Base-by-base conservation (phyloP, 2,797 vertebrate genomes). In the Lepilemur ruficaudatus region DNA sequence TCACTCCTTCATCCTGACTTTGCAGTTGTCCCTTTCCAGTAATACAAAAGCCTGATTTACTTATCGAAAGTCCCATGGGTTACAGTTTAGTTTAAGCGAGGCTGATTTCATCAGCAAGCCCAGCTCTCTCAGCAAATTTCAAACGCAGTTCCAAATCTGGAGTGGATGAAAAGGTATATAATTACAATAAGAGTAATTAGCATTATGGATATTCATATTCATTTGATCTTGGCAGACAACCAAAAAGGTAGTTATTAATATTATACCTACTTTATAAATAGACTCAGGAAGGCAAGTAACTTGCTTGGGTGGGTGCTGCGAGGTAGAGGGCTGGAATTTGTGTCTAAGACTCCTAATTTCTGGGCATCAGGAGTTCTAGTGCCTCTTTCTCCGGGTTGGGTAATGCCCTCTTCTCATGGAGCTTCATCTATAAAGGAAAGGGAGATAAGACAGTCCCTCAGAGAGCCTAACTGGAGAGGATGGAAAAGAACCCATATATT, bases 161-260 rank as follows among this genome's bases (percentile, higher is more conserved):
- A 52, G 41, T 73, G 59, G 70, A 50, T 72, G 50, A 48, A 91
- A 93, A 96, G 84, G 80, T 50, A 17, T 35, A 22, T 88, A 89
- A 85, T 91, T 94, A 59, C 73, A 93, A 50, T 67, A 86, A 93
- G 63, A 13, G 48, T 87, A 92, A 93, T 89, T 80, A 88, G 84
- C 72, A 63, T 81, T 52, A 32, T 28, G 22, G 88, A 38, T 72
- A 43, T 76, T 95, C 86, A 96, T 95, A 92, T 70, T 87, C 93
- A 91, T 83, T 86, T 87, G 59, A 86, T 93, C 93, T 95, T 89
- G 89, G 79, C 86, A 94, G 83, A 93, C 91, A 89, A 22, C 85
- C 69, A 35, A 88, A 92, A 94, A 84, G 52, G 5, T 48, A 59
- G 89, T 83, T 96, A 82, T 89, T 59, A 59, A 59, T 93, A 82